Percentiles rank a stretch among this genome's conserved stretches.
These are phyloP conservation scores for Macrocentrus cingulum DNA, from an alignment of 1,140 invertebrate species.

Conservation along the genomic window DNA sequence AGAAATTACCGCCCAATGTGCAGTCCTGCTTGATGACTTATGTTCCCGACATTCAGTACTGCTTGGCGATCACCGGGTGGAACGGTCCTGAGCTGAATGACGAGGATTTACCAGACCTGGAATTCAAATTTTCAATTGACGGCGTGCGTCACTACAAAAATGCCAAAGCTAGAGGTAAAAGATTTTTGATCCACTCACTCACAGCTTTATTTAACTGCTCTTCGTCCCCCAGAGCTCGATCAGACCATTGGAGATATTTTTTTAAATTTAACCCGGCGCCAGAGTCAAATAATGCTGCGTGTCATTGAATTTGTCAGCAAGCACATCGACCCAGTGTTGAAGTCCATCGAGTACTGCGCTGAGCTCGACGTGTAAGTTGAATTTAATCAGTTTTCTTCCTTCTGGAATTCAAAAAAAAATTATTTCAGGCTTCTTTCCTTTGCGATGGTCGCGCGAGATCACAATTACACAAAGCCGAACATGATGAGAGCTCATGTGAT, in stretches of 20 bases:
- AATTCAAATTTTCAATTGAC: slow-evolving; percentile 72
- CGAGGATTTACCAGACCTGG: slow-evolving; percentile 64
- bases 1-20: slow-evolving; percentile 66
- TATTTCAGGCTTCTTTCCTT: slow-evolving; percentile 71
- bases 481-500: slow-evolving; percentile 65
- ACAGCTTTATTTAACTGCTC: slow-evolving; percentile 15
- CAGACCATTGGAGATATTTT: slow-evolving; percentile 73
- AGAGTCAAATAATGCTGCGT: slow-evolving; percentile 73
- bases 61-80: slow-evolving; percentile 71
- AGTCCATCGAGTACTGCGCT: slow-evolving; percentile 66
- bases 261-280: slow-evolving; percentile 73
- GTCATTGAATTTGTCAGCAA: slow-evolving; percentile 68
- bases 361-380: slow-evolving; percentile 73
- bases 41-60: slow-evolving; percentile 79
- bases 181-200: not conserved
- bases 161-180: slow-evolving; percentile 68
- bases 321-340: slow-evolving; percentile 63
- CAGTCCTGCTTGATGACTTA: slow-evolving; percentile 76
- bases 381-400: slow-evolving; percentile 2
- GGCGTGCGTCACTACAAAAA: slow-evolving; percentile 76
- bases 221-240: slow-evolving; percentile 73
- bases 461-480: slow-evolving; percentile 71
- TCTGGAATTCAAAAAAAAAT: not conserved
- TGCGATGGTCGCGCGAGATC: slow-evolving; percentile 68
- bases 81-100: slow-evolving; percentile 59